Base-by-base conservation (phyloP, 2,113 vertebrate species). In the Dendropsophus ebraccatus region DNA sequence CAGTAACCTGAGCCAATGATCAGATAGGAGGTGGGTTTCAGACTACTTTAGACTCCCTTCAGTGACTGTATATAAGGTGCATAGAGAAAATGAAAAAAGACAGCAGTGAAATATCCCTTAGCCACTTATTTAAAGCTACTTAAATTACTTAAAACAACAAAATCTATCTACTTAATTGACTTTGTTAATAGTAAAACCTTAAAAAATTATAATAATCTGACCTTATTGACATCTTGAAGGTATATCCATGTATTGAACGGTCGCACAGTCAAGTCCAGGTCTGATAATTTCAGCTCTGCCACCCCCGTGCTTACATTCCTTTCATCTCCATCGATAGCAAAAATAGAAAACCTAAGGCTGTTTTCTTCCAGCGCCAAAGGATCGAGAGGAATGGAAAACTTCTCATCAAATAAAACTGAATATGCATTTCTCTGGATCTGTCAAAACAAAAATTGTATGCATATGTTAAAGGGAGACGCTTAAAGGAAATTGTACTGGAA, bases 231-330 rank as follows among this genome's bases (percentile, higher is more conserved):
- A 88, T 99, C 98, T 88, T 99, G 98, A 25, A 99, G 92, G 92
- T 99, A 99, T 23, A 99, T 96, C 98, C 98, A 99, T 86, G 98
- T 96, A 0, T 91, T 95, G 93, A 99, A 99, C 19, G 98, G 96
- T 1, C 97, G 93, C 30, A 91, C 50, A 4, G 91, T 91, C 87
- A 99, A 94, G 90, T 98, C 97, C 49, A 99, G 91, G 86, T 98
- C 97, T 0, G 95, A 97, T 21, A 99, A 93, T 86, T 97, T 99
- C 85, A 99, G 94, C 81, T 99, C 98, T 0, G 97, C 98, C 58
- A 94, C 87, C 0, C 98, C 97, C 0, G 97, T 96, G 70, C 96
- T 97, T 92, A 97, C 92, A 41, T 94, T 98, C 30, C 95, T 88
- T 88, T 99, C 97, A 0, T 97, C 96, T 11, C 94, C 93, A 0